A percentile compares a stretch with the other conserved stretches of the same genome.
phyloP scores from a whole-genome alignment of 2,797 vertebrate species.

The Lacerta agilis region DNA sequence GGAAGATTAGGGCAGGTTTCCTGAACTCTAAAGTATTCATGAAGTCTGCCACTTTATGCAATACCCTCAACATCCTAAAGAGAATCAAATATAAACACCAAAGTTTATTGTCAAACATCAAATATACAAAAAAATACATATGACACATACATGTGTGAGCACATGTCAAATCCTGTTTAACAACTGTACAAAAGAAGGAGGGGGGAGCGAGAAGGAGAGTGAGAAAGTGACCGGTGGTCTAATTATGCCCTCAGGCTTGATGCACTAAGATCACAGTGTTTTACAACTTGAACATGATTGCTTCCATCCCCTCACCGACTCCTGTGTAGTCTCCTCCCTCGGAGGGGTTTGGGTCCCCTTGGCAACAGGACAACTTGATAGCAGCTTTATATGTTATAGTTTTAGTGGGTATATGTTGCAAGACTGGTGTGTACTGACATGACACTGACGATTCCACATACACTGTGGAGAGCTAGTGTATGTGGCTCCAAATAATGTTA shows the following conservation, averaged over 20 bases:
- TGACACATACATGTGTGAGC: constrained; percentile 23
- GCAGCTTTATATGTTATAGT: not conserved
- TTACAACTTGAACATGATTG: constrained; percentile 50
- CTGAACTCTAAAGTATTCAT: not conserved
- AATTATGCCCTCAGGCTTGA: not conserved
- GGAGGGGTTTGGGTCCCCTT: not conserved
- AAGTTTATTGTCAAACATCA: constrained; percentile 80
- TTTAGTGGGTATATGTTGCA: not conserved
- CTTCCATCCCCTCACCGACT: constrained; percentile 28
- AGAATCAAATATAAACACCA: constrained; percentile 73
- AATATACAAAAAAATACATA: constrained; percentile 78
- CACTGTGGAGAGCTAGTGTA: not conserved
- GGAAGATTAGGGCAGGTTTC: not conserved
- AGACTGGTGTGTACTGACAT: not conserved
- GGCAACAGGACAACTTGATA: not conserved
- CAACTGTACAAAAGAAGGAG: constrained; percentile 64
- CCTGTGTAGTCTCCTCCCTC: accelerated
- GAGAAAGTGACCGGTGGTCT: constrained; percentile 12
- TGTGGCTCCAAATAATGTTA: not conserved
- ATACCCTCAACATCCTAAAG: not conserved
- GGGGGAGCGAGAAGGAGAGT: constrained; percentile 23
- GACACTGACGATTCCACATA: not conserved
- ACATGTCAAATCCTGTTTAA: constrained; percentile 51
- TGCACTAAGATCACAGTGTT: constrained; percentile 61
- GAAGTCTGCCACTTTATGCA: not conserved